phyloP scores from a whole-genome alignment of 2,113 vertebrate species.

The Boulengeromyrus knoepffleri region DNA sequence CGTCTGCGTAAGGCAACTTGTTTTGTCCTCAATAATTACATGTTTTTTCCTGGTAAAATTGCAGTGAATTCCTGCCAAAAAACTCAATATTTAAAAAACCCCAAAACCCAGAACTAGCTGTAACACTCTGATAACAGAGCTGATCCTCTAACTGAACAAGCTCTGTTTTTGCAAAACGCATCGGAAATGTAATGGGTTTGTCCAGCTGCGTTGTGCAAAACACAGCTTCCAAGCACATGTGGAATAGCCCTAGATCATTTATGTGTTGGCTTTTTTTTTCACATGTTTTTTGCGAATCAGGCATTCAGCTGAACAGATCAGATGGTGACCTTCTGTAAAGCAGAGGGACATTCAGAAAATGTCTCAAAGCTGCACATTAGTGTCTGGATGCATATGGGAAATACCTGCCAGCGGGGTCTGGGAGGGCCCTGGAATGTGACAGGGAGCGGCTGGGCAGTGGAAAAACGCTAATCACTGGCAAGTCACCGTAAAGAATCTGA shows the following conservation, averaged over 20 bases:
- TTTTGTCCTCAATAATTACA: neutral
- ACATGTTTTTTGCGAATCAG: neutral
- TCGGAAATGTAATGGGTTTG: constrained; percentile 15
- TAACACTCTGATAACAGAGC: neutral
- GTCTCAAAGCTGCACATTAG: neutral
- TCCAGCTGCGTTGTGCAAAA: constrained; percentile 3
- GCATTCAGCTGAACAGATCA: neutral
- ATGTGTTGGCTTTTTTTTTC: too few species aligned
- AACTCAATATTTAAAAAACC: neutral
- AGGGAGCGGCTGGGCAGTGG: neutral
- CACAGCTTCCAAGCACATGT: neutral
- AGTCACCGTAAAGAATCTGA: neutral
- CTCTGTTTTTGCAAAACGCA: constrained; percentile 18
- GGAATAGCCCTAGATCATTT: neutral
- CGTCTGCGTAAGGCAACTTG: neutral
- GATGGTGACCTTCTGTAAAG: neutral
- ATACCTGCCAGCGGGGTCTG: neutral
- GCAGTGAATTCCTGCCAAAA: neutral
- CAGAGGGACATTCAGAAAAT: neutral
- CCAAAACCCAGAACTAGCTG: neutral
- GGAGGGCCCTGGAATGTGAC: neutral
- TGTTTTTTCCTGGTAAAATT: neutral
- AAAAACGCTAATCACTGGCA: neutral
- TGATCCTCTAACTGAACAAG: neutral
- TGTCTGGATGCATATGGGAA: neutral